Base-by-base conservation (phyloP, 2,888 invertebrate genomes). In the Lochmaea capreae region DNA sequence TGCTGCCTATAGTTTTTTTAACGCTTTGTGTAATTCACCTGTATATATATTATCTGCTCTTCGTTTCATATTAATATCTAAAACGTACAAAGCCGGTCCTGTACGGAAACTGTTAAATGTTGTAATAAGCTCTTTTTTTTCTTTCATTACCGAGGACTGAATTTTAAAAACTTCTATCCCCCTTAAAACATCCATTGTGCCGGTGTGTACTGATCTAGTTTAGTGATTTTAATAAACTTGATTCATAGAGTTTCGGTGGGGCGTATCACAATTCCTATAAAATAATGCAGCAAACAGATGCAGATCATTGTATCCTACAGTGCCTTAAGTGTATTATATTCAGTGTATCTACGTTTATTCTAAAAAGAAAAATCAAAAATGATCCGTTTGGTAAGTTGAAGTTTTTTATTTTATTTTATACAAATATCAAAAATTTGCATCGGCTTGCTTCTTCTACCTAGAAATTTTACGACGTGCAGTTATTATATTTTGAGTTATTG, bases 251-350 rank as follows among this genome's bases (percentile, higher is more conserved):
- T 26, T 70, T 65, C 71, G 71, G 71, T 71, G 71, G 71, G 71
- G 71, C 57, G 58, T 16, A 33, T 33, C 71, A 26, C 54, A 58
- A 57, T 71, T 58, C 65, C 71, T 71, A 71, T 71, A 71, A 71
- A 71, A 68, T 42, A 61, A 68, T 61, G 26, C 46, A 59, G 61
- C n/a, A 52, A 61, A 49, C 49, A 62, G 4, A 14, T 14, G 49
- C n/a, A 62, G 61, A 68, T 67, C 68, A 68, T 68, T 52, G 68
- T 52, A 14, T 62, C 18, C 18, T 26, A 43, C 43, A 18, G 62
- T 62, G 16, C 12, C 52, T 52, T 52, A n/a, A 52, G 52, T 54
- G 54, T 54, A 54, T 54, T 18, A 10, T 10, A 9, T 9, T 18
- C 54, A 54, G 9, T 54, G 16, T 49, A 46, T 8, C 12, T 52